These are phyloP conservation scores for Oreocharis arfaki DNA, from an alignment of 2,113 vertebrate genomes.

Conservation along the genomic window DNA sequence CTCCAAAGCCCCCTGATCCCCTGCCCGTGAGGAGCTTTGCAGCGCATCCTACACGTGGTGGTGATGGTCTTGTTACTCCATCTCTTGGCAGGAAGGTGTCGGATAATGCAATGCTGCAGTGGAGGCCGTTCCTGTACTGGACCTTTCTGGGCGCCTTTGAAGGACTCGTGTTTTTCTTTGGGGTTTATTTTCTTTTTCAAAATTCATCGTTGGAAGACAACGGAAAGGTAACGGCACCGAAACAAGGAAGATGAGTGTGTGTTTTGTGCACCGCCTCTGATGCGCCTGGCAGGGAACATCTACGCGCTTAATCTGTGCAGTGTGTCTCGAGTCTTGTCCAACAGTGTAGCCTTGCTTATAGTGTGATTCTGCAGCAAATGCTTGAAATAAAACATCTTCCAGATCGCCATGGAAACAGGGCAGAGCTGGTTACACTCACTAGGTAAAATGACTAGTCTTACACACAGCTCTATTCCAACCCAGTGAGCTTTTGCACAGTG, in stretches of 20 bases:
- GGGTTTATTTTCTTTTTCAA: constrained; percentile 86
- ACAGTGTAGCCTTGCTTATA: background rate
- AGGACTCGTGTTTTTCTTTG: constrained; percentile 94
- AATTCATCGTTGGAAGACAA: constrained; percentile 87
- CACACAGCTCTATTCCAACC: background rate
- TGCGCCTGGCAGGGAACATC: background rate
- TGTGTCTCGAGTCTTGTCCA: constrained; percentile 2
- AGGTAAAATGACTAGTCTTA: background rate
- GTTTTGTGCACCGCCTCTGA: background rate
- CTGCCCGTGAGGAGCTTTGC: background rate
- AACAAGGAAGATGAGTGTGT: background rate
- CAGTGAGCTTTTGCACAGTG: accelerated
- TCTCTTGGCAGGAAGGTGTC: constrained; percentile 83
- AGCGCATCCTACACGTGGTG: accelerated
- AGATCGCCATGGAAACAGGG: constrained; percentile 30
- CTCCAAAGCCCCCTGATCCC: background rate
- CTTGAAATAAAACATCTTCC: background rate
- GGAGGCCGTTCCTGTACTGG: constrained; percentile 92
- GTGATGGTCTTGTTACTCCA: background rate
- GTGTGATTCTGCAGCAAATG: constrained; percentile 25
- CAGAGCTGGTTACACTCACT: background rate
- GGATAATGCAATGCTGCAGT: constrained; percentile 91
- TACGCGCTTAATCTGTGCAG: background rate
- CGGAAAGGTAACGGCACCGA: constrained; percentile 80
- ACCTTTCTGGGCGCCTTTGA: constrained; percentile 90